Evolutionary conservation across 1,140 invertebrate species (phyloP), one percentile per base, ranked within the genome.

Genomic region (Bombus fervidus): DNA sequence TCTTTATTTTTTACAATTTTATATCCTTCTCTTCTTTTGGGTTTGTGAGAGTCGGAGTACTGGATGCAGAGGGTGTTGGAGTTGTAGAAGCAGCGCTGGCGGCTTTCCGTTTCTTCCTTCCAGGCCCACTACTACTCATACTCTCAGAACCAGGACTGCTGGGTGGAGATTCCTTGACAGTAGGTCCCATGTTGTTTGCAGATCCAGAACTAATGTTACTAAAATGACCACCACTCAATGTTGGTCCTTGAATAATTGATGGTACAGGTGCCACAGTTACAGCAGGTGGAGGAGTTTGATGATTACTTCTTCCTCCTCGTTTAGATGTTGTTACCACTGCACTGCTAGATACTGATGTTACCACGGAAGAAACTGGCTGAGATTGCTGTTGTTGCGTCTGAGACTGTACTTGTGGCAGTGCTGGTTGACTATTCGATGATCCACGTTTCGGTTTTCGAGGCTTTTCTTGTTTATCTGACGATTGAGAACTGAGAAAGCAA

Each of bases 61-160:
- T 93, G 15, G 93, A 93, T 9, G 94, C 90, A 10, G 95, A 92
- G 9, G 92, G 87, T 71, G 91, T 92, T 12, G 94, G 92, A 0
- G 94, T 93, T 0, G 90, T 89, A 10, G 90, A 91, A n/a, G 89
- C 89, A 22, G 89, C 88, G 37, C 91, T 90, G 25, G 90, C 86
- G 43, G 88, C 89, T 81, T 95, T 94, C 89, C 96, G 94, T 92
- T 96, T 96, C 90, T 96, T 94, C 84, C 95, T 90, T 81, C 91
- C 92, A 81, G 94, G 93, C 59, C 92, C 93, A 90, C 57, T 92
- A 89, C 93, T 95, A 34, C 93, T 93, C 94, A 94, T 94, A 78
- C 92, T 95, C 85, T 97, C 96, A 0, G 96, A 97, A 73, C 96
- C 96, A 0, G 97, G 97, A 81, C 96, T 97, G 89, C 96, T 96